Base-by-base conservation (phyloP, 2,113 vertebrate species). In the Pampusana beccarii region DNA sequence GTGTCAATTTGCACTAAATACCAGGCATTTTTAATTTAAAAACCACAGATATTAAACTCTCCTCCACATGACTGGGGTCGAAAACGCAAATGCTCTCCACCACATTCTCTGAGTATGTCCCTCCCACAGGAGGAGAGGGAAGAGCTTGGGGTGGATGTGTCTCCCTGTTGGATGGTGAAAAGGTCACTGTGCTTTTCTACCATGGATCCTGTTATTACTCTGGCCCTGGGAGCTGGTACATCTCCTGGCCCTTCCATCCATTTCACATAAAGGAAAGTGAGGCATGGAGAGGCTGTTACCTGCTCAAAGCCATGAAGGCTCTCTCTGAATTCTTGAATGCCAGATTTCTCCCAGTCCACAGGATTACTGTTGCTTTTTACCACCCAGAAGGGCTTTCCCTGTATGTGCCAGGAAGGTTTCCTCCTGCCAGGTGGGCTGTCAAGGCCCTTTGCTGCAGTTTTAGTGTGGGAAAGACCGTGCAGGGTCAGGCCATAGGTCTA, bases 101-200 rank as follows among this genome's bases (percentile, higher is more conserved):
- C 5, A 1, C 2, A 3, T 74, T 66, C 3, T 1, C 46, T 2
- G 0, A 48, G 10, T 1, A 0, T 50, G 36, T 26, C 17, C n/a
- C 26, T 71, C 20, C 19, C 18, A 42, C 38, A 38, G 42, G 42
- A 84, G 44, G 8, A 69, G 33, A 70, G 38, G 7, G 23, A 69
- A 46, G 18, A 57, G 16, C 31, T 25, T 0, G 1, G 16, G 11
- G 13, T 38, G 8, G 10, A 64, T 19, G 3, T 36, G 5, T 29
- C 11, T 57, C 19, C 29, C 24, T 1, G 1, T 26, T 1, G 1
- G 44, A 42, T 70, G 23, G 19, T 54, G n/a, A 38, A 92, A 50
- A 69, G 7, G 14, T 67, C 3, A 0, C 54, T 74, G 16, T 31
- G 17, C 3, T 65, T 2, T 70, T 80, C 51, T 80, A 16, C n/a